Conservation (phyloP, 2,113 vertebrate species). For the Callaeas wilsoni region DNA sequence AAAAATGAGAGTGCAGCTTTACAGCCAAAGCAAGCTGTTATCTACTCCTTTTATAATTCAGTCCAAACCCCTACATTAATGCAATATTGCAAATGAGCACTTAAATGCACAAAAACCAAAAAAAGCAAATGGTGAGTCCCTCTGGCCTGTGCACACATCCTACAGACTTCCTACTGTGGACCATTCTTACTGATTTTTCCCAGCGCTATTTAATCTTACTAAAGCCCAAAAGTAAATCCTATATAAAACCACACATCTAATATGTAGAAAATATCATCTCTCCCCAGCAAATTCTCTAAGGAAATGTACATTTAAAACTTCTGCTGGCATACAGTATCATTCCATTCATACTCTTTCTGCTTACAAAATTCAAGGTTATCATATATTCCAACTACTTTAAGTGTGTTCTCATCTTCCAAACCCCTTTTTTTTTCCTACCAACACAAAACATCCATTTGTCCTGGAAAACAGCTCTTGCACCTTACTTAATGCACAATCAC, state of each 20-base stretch:
- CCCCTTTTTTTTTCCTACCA: rapidly evolving
- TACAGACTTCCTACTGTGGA: neutral
- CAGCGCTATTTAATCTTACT: neutral
- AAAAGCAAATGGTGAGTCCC: neutral
- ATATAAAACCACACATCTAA: neutral
- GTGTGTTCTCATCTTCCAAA: neutral
- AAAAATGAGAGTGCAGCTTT: neutral
- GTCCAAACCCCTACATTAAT: neutral
- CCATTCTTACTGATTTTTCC: neutral
- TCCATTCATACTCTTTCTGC: neutral
- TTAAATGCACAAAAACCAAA: neutral
- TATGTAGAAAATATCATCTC: neutral
- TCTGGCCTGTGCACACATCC: neutral
- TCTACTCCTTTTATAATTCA: neutral
- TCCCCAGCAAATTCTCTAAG: neutral
- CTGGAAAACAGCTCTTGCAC: neutral
- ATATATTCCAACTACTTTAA: neutral
- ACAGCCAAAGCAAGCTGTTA: conserved; percentile 34
- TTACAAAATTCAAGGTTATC: neutral
- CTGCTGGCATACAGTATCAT: neutral
- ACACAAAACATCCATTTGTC: neutral
- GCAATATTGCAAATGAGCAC: neutral
- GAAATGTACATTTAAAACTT: neutral
- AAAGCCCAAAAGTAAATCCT: neutral
- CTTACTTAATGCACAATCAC: neutral